These are phyloP conservation scores for Albula glossodonta DNA, from an alignment of 2,113 vertebrate species.

Conservation along the genomic window DNA sequence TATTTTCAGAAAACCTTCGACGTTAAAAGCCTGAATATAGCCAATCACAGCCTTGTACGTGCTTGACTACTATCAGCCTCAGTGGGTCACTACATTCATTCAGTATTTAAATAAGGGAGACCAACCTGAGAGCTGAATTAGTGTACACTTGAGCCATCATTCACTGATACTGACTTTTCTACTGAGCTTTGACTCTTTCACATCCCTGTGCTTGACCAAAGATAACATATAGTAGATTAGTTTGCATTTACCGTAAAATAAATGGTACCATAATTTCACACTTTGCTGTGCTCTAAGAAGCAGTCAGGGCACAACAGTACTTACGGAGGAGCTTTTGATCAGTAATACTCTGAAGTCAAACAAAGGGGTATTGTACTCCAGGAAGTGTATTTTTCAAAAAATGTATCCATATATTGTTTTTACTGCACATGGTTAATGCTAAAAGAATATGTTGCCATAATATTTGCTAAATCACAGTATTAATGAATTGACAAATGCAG, in stretches of 20 bases:
- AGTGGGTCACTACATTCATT: constrained; percentile 14
- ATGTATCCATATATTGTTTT: constrained; percentile 35
- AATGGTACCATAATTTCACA: constrained; percentile 45
- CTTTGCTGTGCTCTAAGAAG: constrained; percentile 28
- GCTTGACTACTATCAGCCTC: not conserved
- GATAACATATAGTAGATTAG: constrained; percentile 60
- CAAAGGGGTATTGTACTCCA: constrained; percentile 36
- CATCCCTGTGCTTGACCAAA: constrained; percentile 65
- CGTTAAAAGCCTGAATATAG: constrained; percentile 15
- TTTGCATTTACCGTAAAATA: constrained; percentile 60
- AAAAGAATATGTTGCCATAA: constrained; percentile 48
- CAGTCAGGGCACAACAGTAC: not conserved
- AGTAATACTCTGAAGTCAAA: constrained; percentile 11
- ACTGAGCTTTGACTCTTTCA: not conserved
- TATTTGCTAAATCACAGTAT: constrained; percentile 61
- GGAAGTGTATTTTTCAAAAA: not conserved
- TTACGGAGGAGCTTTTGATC: constrained; percentile 10
- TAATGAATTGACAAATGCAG: constrained; percentile 62
- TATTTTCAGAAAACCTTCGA: constrained; percentile 22
- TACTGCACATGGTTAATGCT: constrained; percentile 24
- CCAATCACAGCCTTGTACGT: constrained; percentile 30
- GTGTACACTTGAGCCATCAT: constrained; percentile 4
- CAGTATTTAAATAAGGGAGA: constrained; percentile 50
- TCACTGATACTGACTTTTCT: not conserved
- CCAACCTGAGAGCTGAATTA: constrained; percentile 26